Conservation (phyloP, 2,797 vertebrate species). For the Centropyge bicolor region DNA sequence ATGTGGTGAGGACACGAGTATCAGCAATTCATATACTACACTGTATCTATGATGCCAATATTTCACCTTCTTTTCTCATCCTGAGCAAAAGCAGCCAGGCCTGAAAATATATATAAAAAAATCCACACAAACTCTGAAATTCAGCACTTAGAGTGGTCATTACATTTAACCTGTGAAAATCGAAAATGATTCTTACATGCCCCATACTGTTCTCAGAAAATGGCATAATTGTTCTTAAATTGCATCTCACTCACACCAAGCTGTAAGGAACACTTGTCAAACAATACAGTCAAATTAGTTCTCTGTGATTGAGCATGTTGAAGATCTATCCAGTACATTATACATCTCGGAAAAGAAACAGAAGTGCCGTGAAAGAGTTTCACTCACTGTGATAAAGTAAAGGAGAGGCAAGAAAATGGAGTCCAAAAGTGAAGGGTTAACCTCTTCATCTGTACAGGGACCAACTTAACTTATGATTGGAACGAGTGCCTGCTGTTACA, state of each 20-base stretch:
- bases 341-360: constrained; percentile 86
- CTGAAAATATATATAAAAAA: constrained; percentile 32
- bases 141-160: constrained; percentile 76
- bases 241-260: constrained; percentile 85
- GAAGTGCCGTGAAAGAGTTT: constrained; percentile 82
- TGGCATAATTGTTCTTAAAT: constrained; percentile 89
- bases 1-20: not conserved
- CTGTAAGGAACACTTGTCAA: constrained; percentile 86
- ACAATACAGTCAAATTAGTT: constrained; percentile 89
- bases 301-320: constrained; percentile 87
- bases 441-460: constrained; percentile 77
- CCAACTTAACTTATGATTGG: constrained; percentile 79
- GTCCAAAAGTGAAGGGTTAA: constrained; percentile 81
- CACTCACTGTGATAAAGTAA: constrained; percentile 85
- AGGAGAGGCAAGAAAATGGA: constrained; percentile 76
- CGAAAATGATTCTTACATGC: constrained; percentile 82
- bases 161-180: constrained; percentile 84
- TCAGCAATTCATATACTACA: not conserved
- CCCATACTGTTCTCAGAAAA: constrained; percentile 87
- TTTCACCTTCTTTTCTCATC: constrained; percentile 41
- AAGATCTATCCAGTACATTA: constrained; percentile 86
- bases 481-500: constrained; percentile 74
- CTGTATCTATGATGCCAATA: not conserved
- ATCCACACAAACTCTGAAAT: constrained; percentile 55
- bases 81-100: constrained; percentile 46